Evolutionary conservation across 1,140 invertebrate species (phyloP).

Genomic region (Cataglyphis hispanica): DNA sequence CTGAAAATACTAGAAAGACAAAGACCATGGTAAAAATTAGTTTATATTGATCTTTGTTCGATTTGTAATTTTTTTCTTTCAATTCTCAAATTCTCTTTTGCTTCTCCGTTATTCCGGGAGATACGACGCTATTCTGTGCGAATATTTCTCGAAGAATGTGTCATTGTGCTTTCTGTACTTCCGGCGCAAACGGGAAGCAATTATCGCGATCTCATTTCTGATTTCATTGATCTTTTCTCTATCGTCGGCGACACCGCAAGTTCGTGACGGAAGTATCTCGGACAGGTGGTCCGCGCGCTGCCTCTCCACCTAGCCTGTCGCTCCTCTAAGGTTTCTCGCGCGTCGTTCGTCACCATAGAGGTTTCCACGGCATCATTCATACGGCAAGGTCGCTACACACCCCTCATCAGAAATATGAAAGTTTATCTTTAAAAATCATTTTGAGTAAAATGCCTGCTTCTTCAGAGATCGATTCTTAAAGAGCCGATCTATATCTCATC

Average conservation of each 20-base stretch:
- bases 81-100: neutral
- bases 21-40: too few relatives aligned
- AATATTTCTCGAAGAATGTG: neutral
- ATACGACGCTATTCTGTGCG: neutral
- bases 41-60: too few relatives aligned
- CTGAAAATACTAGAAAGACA: too few relatives aligned
- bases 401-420: slow-evolving; percentile 34
- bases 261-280: slow-evolving; percentile 68
- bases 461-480: neutral
- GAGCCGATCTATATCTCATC: neutral
- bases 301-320: neutral
- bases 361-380: slow-evolving; percentile 49
- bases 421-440: neutral
- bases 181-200: slow-evolving; percentile 34
- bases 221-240: slow-evolving; percentile 60
- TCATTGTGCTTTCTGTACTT: slow-evolving; percentile 14
- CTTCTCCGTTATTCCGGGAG: neutral
- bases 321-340: slow-evolving; percentile 62
- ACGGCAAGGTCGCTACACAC: slow-evolving; percentile 9
- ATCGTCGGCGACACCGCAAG: slow-evolving; percentile 28
- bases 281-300: slow-evolving; percentile 66
- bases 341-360: slow-evolving; percentile 13
- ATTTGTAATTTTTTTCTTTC: neutral
- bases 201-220: slow-evolving; percentile 36
- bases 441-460: neutral